These are phyloP conservation scores for Taenaris catops DNA, from an alignment of 2,888 invertebrate genomes.

Conservation along the genomic window DNA sequence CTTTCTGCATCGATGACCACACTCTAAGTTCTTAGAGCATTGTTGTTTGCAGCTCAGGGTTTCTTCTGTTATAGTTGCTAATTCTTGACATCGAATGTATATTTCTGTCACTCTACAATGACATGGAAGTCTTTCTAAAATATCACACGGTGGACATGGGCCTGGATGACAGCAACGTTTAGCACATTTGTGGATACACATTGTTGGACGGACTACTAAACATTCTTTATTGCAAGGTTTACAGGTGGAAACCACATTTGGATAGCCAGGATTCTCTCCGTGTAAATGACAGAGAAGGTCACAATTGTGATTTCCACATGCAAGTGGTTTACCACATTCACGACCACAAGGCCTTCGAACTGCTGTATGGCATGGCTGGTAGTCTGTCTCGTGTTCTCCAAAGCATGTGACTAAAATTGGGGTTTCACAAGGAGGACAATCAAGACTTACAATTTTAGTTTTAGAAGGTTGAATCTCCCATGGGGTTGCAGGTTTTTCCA, in stretches of 20 bases:
- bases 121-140: slow-evolving; percentile 85
- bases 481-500: slow-evolving; percentile 81
- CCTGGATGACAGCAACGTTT: slow-evolving; percentile 85
- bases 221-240: slow-evolving; percentile 78
- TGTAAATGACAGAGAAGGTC: slow-evolving; percentile 84
- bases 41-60: slow-evolving; percentile 87
- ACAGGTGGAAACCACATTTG: slow-evolving; percentile 67
- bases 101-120: slow-evolving; percentile 90
- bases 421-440: slow-evolving; percentile 86
- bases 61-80: slow-evolving; percentile 73
- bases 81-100: slow-evolving; percentile 86
- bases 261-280: slow-evolving; percentile 39
- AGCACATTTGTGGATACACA: slow-evolving; percentile 87
- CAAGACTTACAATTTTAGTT: slow-evolving; percentile 72
- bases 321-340: slow-evolving; percentile 84
- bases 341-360: slow-evolving; percentile 88
- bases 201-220: slow-evolving; percentile 81
- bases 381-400: slow-evolving; percentile 84
- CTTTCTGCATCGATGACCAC: slow-evolving; percentile 90
- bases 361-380: slow-evolving; percentile 85
- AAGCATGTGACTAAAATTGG: slow-evolving; percentile 86
- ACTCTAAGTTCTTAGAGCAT: slow-evolving; percentile 91
- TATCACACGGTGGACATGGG: slow-evolving; percentile 87
- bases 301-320: slow-evolving; percentile 91
- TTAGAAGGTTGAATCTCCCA: slow-evolving; percentile 81